Conservation (phyloP, 2,888 invertebrate genomes). For the Thecophora atra region DNA sequence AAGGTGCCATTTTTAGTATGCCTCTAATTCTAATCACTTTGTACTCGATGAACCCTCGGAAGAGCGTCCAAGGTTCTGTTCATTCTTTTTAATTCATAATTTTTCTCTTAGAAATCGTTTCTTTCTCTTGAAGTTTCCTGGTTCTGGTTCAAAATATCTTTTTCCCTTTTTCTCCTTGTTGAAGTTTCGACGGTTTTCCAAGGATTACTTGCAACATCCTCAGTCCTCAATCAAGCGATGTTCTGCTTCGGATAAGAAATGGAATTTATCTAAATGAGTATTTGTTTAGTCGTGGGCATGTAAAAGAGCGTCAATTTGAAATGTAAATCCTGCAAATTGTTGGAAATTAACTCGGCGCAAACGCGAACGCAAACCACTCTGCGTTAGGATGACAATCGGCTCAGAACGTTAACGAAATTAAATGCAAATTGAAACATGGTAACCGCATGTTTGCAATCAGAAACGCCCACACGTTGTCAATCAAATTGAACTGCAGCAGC, state of each 20-base stretch:
- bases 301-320: constrained; percentile 26
- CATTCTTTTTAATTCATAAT: too few relatives aligned
- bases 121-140: too few relatives aligned
- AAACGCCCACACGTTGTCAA: constrained; percentile 53
- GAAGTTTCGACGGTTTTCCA: too few relatives aligned
- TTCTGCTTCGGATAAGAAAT: too few relatives aligned
- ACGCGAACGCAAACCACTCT: background rate
- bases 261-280: too few relatives aligned
- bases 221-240: too few relatives aligned
- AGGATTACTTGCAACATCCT: too few relatives aligned
- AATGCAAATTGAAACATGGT: constrained; percentile 52
- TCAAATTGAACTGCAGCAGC: constrained; percentile 32
- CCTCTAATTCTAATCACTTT: background rate
- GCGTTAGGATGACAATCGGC: constrained; percentile 5
- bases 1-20: background rate
- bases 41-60: background rate
- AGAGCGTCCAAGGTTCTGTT: background rate
- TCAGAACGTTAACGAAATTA: constrained; percentile 50
- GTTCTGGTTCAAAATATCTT: too few relatives aligned
- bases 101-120: too few relatives aligned
- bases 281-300: background rate
- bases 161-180: too few relatives aligned
- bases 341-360: constrained; percentile 20
- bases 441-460: constrained; percentile 59
- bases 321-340: constrained; percentile 31